phyloP scores from a whole-genome alignment of 2,888 invertebrate species.

The Drosophila neutralis region DNA sequence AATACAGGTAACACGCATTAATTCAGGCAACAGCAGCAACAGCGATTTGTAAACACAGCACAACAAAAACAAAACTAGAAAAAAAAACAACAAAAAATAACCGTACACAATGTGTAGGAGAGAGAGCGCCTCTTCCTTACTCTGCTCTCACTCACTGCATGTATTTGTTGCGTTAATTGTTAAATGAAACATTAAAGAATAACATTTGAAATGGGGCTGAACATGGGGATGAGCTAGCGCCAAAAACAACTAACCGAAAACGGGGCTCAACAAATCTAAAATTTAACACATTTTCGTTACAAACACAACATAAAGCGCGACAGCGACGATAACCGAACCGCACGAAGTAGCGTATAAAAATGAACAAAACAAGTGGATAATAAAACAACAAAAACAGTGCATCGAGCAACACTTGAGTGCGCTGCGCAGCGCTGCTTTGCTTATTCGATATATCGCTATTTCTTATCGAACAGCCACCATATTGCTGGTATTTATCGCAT shows the following conservation, averaged over 20 bases:
- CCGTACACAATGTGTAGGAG: conserved; percentile 20
- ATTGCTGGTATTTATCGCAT: conserved; percentile 6
- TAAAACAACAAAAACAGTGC: conserved; percentile 24
- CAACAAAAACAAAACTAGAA: conserved; percentile 28
- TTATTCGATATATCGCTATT: conserved; percentile 25
- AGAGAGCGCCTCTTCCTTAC: conserved; percentile 10
- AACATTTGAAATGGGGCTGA: conserved; percentile 10
- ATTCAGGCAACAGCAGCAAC: conserved; percentile 21
- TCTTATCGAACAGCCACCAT: conserved; percentile 7
- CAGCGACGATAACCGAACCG: conserved; percentile 40
- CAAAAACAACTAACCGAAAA: conserved; percentile 10
- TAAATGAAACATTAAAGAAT: conserved; percentile 20
- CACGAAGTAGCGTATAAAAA: conserved; percentile 49
- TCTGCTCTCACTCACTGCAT: not conserved
- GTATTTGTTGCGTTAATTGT: conserved; percentile 20
- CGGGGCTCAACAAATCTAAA: conserved; percentile 3
- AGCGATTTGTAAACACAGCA: conserved; percentile 43
- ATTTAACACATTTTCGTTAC: conserved; percentile 18
- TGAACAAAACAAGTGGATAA: conserved; percentile 52
- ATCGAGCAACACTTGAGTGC: conserved; percentile 21
- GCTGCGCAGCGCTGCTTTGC: conserved; percentile 19
- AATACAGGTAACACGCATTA: conserved; percentile 28
- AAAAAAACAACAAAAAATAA: conserved; percentile 8
- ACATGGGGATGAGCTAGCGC: conserved; percentile 1
- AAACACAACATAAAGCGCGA: conserved; percentile 17